Base-by-base conservation (phyloP, 2,888 invertebrate genomes). In the Auanema freiburgensis region DNA sequence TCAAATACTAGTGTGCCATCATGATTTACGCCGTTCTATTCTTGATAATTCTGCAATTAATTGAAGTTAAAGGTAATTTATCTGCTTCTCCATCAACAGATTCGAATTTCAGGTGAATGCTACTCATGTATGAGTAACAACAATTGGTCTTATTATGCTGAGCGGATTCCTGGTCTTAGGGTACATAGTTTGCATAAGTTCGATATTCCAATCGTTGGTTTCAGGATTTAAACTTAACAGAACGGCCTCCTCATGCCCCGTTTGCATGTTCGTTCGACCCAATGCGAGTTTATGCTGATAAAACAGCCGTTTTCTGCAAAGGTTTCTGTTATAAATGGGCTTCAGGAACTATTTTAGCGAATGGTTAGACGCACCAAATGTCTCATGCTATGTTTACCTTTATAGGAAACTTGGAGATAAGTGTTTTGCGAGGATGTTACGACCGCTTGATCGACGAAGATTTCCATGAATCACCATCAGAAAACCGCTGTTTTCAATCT, bases 241-340 rank as follows among this genome's bases (percentile, higher is more conserved):
- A 24, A 25, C 60, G 24, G 25, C 58, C 62, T 8, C 66, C 69
- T 10, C 18, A 64, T 0, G 69, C 69, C 11, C 69, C 69, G 2
- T 52, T 69, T 18, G 58, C 65, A 0, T 69, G 69, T 50, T 51
- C 60, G 0, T 65, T 69, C 44, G 66, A 67, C 25, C 69, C 69
- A 4, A 46, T 61, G 59, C 57, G 65, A 21, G 52, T 60, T n/a
- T 69, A 69, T 53, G 66, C 69, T 3, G 69, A 69, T 56, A 56
- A 62, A 18, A 57, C 63, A 1, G 69, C 69, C 0, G 69, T 69
- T 2, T 57, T 61, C 5, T 69, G 69, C 46, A 21, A 46, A 11
- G 64, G 69, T 8, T 60, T 64, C 44, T 69, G 69, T 40, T 33
- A 64, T 50, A 69, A 69, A 53, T 69, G 62, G 61, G 57, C 60